Conservation (phyloP, 2,113 vertebrate species). For the Melanostigma gelatinosum region DNA sequence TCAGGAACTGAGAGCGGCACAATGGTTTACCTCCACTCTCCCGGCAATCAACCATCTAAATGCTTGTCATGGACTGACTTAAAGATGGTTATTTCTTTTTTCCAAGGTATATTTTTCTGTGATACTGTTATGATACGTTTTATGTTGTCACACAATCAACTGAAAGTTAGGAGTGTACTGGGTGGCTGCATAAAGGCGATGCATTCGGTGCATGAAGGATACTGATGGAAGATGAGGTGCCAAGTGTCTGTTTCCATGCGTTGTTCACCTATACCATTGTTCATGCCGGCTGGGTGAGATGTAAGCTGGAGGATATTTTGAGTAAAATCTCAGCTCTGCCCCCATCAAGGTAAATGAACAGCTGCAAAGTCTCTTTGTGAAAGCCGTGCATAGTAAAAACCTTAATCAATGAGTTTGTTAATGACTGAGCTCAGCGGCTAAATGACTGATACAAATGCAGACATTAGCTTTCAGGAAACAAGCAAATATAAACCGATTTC, state of each 20-base stretch:
- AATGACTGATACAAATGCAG: background rate
- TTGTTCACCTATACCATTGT: background rate
- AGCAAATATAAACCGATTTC: background rate
- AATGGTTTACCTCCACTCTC: slow-evolving; percentile 42
- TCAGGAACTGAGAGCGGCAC: slow-evolving; percentile 29
- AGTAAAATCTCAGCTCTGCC: slow-evolving; percentile 53
- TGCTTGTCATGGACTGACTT: slow-evolving; percentile 43
- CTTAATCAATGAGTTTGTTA: slow-evolving; percentile 10
- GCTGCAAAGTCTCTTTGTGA: background rate
- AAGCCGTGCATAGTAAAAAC: slow-evolving; percentile 4
- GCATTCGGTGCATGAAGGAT: background rate
- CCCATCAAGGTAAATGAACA: slow-evolving; percentile 41
- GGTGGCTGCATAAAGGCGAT: background rate
- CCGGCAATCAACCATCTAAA: slow-evolving; percentile 48
- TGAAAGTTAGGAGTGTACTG: slow-evolving; percentile 2
- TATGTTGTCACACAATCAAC: slow-evolving; percentile 16
- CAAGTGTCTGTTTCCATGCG: slow-evolving; percentile 16
- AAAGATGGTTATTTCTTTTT: slow-evolving; percentile 49
- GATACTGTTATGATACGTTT: slow-evolving; percentile 32
- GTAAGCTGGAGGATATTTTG: slow-evolving; percentile 60
- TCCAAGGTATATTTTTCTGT: slow-evolving; percentile 31
- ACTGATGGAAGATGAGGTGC: slow-evolving; percentile 27
- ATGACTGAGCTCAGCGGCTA: background rate
- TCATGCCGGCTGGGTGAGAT: slow-evolving; percentile 36
- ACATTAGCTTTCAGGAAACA: background rate